Conservation (phyloP, 1,140 invertebrate genomes). For the Lethrus apterus region DNA sequence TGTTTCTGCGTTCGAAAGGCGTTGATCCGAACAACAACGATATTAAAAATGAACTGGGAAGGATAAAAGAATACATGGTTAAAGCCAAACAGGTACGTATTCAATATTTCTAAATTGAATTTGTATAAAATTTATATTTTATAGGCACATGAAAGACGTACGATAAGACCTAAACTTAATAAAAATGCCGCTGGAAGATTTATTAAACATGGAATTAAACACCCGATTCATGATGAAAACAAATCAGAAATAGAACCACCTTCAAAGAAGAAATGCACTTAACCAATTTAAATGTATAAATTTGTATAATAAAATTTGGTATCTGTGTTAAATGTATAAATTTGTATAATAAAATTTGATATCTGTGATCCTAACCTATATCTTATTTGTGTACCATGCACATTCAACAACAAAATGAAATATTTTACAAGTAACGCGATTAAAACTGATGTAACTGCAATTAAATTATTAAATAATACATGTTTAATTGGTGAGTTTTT, state of each 20-base stretch:
- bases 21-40: slow-evolving; percentile 48
- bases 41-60: slow-evolving; percentile 49
- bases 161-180: slow-evolving; percentile 48
- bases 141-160: slow-evolving; percentile 44
- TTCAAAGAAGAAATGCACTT: too few relatives aligned
- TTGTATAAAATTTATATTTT: slow-evolving; percentile 10
- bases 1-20: slow-evolving; percentile 49
- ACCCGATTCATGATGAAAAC: slow-evolving; percentile 5
- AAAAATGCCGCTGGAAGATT: slow-evolving; percentile 50
- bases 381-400: too few relatives aligned
- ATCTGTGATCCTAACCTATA: too few relatives aligned
- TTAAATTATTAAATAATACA: slow-evolving; percentile 37
- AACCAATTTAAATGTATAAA: too few relatives aligned
- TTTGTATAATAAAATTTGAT: too few relatives aligned
- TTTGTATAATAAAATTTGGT: too few relatives aligned
- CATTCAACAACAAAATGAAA: background rate
- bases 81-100: slow-evolving; percentile 47
- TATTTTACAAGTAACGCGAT: slow-evolving; percentile 30
- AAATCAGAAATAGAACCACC: too few relatives aligned
- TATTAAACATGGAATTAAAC: slow-evolving; percentile 47
- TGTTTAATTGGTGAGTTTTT: slow-evolving; percentile 39
- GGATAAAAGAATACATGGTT: slow-evolving; percentile 50
- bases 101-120: background rate
- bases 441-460: slow-evolving; percentile 43
- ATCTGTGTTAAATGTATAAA: too few relatives aligned